Base-by-base conservation (phyloP, 2,113 vertebrate genomes). In the Grammomys surdaster region DNA sequence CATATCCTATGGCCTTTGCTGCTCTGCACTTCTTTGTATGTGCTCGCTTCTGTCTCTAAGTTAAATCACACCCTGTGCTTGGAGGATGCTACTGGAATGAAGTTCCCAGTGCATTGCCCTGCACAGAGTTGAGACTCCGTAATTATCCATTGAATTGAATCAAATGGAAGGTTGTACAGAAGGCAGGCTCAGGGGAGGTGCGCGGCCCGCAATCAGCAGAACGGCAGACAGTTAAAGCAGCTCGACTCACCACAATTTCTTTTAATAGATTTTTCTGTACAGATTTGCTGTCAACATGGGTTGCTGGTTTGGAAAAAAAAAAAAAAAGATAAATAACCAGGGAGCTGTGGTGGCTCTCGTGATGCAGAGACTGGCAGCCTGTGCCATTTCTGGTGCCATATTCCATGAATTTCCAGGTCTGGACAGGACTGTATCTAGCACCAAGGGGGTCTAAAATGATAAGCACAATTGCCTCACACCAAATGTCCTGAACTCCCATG, bases 191-290 rank as follows among this genome's bases (percentile, higher is more conserved):
- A 3, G 43, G 88, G 75, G n/a, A 90, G 81, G 88, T 89, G 96
- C 76, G 1, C 4, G 86, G 92, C 78, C n/a, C 24, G 96, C 96
- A 94, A 87, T 96, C 96, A 96, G 78, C 92, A n/a, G 60, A 81
- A 76, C 1, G 5, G 81, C 93, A 95, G 86, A 76, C 87, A 82
- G 93, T 95, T 95, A 90, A 92, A 95, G 90, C 95, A 96, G 81
- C 90, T 97, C 78, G 22, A 89, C 96, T 97, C 94, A 88, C 96
- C 93, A 88, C 86, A 95, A 93, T 98, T 97, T 97, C 88, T 97
- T 93, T 95, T 96, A 96, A 97, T 96, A 91, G 95, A 94, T 95
- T 97, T 87, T 87, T 95, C 89, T 88, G 33, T 95, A 82, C 70
- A 95, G 95, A 96, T 97, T 96, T 95, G 92, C 94, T 95, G 97